Base-by-base conservation (phyloP, 2,113 vertebrate species). In the Acrocephalus kingi region DNA sequence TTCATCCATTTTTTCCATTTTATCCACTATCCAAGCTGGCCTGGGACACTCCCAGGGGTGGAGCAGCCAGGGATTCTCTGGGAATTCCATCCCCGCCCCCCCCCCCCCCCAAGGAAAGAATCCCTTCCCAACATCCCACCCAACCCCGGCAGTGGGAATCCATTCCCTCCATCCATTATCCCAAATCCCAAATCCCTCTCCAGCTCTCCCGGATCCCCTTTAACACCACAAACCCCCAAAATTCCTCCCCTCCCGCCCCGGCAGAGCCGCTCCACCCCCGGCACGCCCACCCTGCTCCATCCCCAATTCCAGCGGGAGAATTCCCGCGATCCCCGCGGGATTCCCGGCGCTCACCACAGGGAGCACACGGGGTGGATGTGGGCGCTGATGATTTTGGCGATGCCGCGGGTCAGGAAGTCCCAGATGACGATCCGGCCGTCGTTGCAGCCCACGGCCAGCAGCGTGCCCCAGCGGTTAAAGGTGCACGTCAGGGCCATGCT, bases 401-500 rank as follows among this genome's bases (percentile, higher is more conserved):
- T 99, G 86, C 99, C 99, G 64, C 99, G 97, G 4, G 99, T 99
- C 49, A 99, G 98, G 95, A 99, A 99, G 92, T 99, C 99, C 99
- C 99, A 99, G 97, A 99, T 99, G 93, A 99, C 99, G 54, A 99
- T 99, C 31, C 99, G 98, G 8, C 99, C 99, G 30, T 99, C 99
- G 22, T 99, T 99, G 97, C 99, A 99, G 91, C 99, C 99, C 66
- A 99, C 99, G 3, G 99, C 99, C 27, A 99, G 98, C 94, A 99
- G 97, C 2, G 99, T 99, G 23, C 99, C 99, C 99, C 99, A 99
- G 67, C 99, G 99, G 95, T 99, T 99, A 96, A 99, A 99, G 96
- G 99, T 99, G 96, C 99, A 99, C n/a, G 99, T 99, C 88, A 99
- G 98, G 67, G 99, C 99, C 99, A 99, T 99, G 95, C 99, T 99